These are phyloP conservation scores for Forbesichthys papilliferus DNA, from an alignment of 2,113 vertebrate genomes.

Conservation along the genomic window DNA sequence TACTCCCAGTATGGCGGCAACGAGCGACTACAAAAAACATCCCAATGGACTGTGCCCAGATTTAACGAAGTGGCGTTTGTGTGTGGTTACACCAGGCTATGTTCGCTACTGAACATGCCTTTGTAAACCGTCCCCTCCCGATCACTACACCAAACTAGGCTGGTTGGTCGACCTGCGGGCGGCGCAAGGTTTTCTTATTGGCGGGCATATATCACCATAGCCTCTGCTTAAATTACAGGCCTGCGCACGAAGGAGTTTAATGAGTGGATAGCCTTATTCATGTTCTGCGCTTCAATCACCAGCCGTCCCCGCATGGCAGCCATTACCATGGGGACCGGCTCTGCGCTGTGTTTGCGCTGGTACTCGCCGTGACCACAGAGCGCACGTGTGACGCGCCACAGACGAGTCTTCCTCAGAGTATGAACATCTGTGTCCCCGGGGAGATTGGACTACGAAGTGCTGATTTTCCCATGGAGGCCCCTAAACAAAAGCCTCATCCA, in stretches of 20 bases:
- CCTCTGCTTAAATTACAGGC: slow-evolving; percentile 47
- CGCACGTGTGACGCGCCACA: slow-evolving; percentile 54
- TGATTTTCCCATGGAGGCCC: slow-evolving; percentile 62
- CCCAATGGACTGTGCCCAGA: no score
- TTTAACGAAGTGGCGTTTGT: no score
- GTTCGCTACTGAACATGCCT: slow-evolving; percentile 44
- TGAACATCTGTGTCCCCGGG: slow-evolving; percentile 64
- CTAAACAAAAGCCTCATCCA: slow-evolving; percentile 57
- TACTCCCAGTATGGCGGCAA: no score
- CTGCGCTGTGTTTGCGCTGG: slow-evolving; percentile 58
- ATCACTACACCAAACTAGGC: slow-evolving; percentile 23
- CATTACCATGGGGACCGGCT: slow-evolving; percentile 42
- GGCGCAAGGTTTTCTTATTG: slow-evolving; percentile 14
- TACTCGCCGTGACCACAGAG: slow-evolving; percentile 38
- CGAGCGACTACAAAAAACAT: no score
- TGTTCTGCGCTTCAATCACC: slow-evolving; percentile 50
- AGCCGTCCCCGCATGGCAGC: slow-evolving; percentile 49
- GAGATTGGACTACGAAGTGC: slow-evolving; percentile 42
- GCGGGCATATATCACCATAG: slow-evolving; percentile 8
- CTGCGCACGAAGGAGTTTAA: slow-evolving; percentile 34
- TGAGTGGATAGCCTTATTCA: slow-evolving; percentile 62
- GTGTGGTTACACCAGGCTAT: background rate
- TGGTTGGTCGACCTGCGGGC: slow-evolving; percentile 37
- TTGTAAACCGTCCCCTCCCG: slow-evolving; percentile 22
- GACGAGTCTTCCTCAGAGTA: slow-evolving; percentile 50